A percentile compares a stretch with the other conserved stretches of the same genome.
Conservation (phyloP, 2,888 invertebrate genomes). For the Pheosia tremula region DNA sequence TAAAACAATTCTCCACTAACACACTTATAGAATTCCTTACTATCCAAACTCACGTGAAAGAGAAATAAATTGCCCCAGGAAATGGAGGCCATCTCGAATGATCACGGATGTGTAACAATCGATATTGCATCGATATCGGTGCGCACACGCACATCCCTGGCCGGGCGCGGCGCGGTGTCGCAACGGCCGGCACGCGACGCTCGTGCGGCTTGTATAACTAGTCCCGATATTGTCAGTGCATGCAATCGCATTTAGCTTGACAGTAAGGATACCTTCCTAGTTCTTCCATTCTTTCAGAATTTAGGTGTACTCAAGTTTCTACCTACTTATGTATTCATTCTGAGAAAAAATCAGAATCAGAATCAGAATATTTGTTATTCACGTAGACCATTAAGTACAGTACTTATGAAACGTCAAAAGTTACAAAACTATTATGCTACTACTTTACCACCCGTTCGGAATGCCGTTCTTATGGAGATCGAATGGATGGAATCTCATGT, state of each 20-base stretch:
- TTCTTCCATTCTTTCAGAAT: no score
- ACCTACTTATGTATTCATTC: no score
- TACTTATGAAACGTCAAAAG: no score
- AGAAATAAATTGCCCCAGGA: conserved; percentile 25
- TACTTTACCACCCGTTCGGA: no score
- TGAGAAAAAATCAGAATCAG: no score
- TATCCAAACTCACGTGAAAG: conserved; percentile 20
- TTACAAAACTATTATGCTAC: no score
- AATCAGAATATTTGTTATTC: no score
- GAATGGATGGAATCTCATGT: no score
- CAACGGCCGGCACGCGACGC: conserved; percentile 71
- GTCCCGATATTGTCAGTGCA: conserved; percentile 28
- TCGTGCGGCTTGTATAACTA: conserved; percentile 39
- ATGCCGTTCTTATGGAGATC: no score
- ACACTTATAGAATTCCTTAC: conserved; percentile 17
- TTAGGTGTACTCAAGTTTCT: no score
- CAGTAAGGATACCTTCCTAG: no score
- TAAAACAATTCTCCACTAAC: conserved; percentile 2
- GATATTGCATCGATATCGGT: conserved; percentile 63
- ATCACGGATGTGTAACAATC: conserved; percentile 56
- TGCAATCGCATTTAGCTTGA: conserved; percentile 12
- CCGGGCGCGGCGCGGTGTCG: conserved; percentile 68
- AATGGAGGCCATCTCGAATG: conserved; percentile 48
- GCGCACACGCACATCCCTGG: conserved; percentile 67
- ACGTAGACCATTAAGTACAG: no score